These are phyloP conservation scores for Thunnus maccoyii DNA, from an alignment of 2,113 vertebrate genomes.

Conservation along the genomic window DNA sequence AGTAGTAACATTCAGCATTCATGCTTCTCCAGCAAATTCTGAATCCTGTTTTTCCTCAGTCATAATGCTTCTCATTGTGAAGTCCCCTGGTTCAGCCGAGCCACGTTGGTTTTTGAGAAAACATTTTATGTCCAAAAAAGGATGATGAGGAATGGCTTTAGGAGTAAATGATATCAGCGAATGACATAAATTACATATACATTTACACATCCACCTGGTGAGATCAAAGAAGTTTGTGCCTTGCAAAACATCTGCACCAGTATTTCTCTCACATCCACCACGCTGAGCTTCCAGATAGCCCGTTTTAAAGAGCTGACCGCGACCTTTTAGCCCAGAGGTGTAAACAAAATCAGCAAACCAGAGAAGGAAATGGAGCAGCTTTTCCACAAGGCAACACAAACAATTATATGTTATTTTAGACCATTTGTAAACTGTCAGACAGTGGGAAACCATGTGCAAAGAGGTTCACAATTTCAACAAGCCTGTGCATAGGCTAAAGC, in stretches of 20 bases:
- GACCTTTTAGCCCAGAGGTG: conserved; percentile 30
- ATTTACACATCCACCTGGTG: conserved; percentile 13
- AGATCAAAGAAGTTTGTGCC: conserved; percentile 10
- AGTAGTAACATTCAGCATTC: conserved; percentile 47
- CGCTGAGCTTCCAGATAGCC: conserved; percentile 8
- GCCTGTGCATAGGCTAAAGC: neutral
- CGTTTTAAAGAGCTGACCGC: conserved; percentile 29
- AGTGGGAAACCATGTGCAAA: neutral
- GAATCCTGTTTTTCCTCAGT: neutral
- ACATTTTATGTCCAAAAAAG: conserved; percentile 9
- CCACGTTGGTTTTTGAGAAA: conserved; percentile 1
- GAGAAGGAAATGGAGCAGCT: conserved; percentile 25
- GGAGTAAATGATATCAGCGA: conserved; percentile 22
- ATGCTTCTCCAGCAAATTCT: conserved; percentile 45
- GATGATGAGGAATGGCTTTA: neutral
- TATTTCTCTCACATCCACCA: neutral
- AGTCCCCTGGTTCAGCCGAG: conserved; percentile 15
- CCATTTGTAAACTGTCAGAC: conserved; percentile 38
- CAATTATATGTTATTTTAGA: conserved; percentile 20
- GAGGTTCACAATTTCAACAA: conserved; percentile 14
- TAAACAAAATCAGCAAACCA: conserved; percentile 47
- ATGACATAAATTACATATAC: neutral
- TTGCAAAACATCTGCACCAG: conserved; percentile 6
- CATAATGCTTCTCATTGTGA: conserved; percentile 25
- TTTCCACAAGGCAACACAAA: conserved; percentile 41